These are phyloP conservation scores for Tipula unca DNA, from an alignment of 2,888 invertebrate species.

Conservation along the genomic window DNA sequence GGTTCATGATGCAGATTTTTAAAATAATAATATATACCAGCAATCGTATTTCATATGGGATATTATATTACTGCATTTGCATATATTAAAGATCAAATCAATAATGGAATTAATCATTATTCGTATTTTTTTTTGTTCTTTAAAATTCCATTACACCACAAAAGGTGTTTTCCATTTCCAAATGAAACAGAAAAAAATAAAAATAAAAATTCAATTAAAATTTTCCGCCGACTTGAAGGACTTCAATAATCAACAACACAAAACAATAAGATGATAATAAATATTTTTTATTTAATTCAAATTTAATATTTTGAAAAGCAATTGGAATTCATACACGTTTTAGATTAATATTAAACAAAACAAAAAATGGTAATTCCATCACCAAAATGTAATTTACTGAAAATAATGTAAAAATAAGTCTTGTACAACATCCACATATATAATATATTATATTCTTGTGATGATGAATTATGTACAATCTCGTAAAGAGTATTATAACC, in stretches of 20 bases:
- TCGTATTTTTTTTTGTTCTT: background rate
- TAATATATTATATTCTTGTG: background rate
- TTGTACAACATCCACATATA: background rate
- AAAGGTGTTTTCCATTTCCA: background rate
- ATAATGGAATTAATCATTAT: background rate
- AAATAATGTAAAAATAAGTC: slow-evolving; percentile 1
- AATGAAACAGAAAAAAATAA: background rate
- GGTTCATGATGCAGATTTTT: too few relatives aligned
- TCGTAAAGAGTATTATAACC: background rate
- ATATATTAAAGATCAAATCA: background rate
- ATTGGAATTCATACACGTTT: slow-evolving; percentile 18
- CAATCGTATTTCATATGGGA: too few relatives aligned
- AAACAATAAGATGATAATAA: background rate
- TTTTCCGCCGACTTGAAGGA: background rate
- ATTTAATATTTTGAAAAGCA: slow-evolving; percentile 8
- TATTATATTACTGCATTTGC: too few relatives aligned
- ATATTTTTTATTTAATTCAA: slow-evolving; percentile 8
- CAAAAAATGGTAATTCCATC: background rate
- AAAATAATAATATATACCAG: too few relatives aligned
- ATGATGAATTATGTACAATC: background rate
- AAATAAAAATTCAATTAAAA: background rate
- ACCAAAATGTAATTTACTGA: slow-evolving; percentile 18
- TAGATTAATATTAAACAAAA: slow-evolving; percentile 8
- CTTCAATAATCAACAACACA: background rate
- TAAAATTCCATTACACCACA: background rate